These are phyloP conservation scores for Aradophagus sp. DNA, from an alignment of 1,140 invertebrate genomes.

Conservation along the genomic window DNA sequence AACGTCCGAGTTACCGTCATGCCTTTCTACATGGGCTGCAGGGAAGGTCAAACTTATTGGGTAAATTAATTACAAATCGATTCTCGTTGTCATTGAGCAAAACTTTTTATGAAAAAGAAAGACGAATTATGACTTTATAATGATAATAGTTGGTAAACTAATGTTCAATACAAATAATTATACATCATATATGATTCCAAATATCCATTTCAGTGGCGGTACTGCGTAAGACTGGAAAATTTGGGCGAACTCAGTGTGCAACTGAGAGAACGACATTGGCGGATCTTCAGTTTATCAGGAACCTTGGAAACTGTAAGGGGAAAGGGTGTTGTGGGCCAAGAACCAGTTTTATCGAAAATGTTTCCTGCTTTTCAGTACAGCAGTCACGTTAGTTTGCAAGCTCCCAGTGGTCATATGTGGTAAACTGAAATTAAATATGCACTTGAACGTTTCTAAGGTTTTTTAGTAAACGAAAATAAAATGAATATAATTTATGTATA, in stretches of 20 bases:
- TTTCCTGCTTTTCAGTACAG: conserved; percentile 98
- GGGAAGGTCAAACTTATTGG: conserved; percentile 95
- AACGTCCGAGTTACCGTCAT: conserved; percentile 96
- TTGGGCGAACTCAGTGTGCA: conserved; percentile 91
- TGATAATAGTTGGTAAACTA: no score
- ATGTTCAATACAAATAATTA: no score
- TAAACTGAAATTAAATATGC: conserved; percentile 67
- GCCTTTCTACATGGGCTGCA: conserved; percentile 97
- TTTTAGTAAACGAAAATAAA: no score
- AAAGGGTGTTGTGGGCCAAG: conserved; percentile 95
- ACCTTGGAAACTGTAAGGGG: conserved; percentile 96
- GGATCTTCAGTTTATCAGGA: conserved; percentile 95
- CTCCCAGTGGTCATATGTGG: conserved; percentile 99
- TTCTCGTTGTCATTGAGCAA: no score
- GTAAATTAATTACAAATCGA: conserved; percentile 72
- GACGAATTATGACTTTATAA: no score
- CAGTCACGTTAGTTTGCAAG: conserved; percentile 96
- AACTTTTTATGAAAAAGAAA: no score
- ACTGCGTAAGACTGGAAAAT: conserved; percentile 97
- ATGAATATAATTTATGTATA: no score
- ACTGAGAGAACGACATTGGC: conserved; percentile 95
- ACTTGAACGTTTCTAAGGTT: no score
- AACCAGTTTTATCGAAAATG: conserved; percentile 90
- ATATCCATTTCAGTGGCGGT: conserved; percentile 92
- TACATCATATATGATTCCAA: no score